Evolutionary conservation across 2,113 vertebrate genomes (phyloP).

Genomic region (Scopus umbretta): DNA sequence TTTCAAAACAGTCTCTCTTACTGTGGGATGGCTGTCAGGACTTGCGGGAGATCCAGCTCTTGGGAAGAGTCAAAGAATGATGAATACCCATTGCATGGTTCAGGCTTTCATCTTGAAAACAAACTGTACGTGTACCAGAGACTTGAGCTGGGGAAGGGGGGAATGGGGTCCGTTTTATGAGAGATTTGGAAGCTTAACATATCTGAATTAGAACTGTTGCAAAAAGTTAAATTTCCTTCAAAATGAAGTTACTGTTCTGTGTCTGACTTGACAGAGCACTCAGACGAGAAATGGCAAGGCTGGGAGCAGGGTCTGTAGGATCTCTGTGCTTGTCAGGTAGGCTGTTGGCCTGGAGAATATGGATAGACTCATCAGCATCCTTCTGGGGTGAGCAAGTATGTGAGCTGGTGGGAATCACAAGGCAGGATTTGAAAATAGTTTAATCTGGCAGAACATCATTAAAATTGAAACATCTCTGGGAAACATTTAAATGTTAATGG

Average conservation of each 20-base stretch:
- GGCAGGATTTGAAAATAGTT: background rate
- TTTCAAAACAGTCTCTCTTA: background rate
- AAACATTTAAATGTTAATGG: background rate
- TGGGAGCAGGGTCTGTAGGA: background rate
- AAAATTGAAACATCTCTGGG: background rate
- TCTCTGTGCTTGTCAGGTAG: background rate
- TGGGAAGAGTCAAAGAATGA: background rate
- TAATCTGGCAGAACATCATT: background rate
- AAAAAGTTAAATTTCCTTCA: background rate
- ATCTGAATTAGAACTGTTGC: background rate
- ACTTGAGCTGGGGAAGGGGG: background rate
- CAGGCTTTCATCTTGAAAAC: background rate
- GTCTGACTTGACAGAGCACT: background rate
- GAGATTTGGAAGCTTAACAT: background rate
- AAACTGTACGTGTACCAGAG: fast-evolving
- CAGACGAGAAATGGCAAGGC: background rate
- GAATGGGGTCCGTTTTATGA: background rate
- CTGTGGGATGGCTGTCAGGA: background rate
- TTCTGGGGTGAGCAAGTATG: background rate
- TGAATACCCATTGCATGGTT: background rate
- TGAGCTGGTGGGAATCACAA: background rate
- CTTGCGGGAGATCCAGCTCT: background rate
- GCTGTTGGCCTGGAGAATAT: background rate
- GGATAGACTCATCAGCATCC: background rate
- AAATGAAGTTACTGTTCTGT: background rate